Evolutionary conservation across 2,113 vertebrate species (phyloP).

Genomic region (Varanus komodoensis): DNA sequence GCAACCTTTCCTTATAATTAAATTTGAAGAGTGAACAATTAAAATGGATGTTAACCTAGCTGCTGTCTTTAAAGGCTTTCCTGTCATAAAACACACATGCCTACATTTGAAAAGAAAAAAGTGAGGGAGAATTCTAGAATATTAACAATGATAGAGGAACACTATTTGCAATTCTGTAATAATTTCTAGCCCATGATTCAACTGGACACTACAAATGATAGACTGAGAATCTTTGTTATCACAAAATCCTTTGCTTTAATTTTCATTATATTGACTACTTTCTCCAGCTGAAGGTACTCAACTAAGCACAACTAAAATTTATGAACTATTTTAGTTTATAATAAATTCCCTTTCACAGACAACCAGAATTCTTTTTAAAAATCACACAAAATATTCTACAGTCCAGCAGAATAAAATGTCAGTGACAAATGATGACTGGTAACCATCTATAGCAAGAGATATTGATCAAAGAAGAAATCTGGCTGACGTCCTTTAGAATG

Average conservation of each 20-base stretch:
- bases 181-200: neutral
- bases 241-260: neutral
- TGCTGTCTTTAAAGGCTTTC: neutral
- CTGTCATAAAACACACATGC: neutral
- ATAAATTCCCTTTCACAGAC: neutral
- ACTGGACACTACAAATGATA: neutral
- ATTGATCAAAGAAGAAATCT: neutral
- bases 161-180: neutral
- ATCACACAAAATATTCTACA: neutral
- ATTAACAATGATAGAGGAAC: neutral
- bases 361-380: neutral
- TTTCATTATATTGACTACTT: neutral
- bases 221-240: neutral
- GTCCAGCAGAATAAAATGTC: neutral
- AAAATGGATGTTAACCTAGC: neutral
- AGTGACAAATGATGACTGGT: neutral
- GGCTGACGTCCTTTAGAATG: neutral
- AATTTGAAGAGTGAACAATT: slow-evolving; percentile 17
- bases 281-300: neutral
- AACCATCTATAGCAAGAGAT: neutral
- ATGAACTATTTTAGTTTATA: neutral
- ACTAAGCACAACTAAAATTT: neutral
- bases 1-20: neutral
- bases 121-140: neutral
- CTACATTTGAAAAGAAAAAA: neutral